These are phyloP conservation scores for Poecilia wingei DNA, from an alignment of 2,797 vertebrate species.

Conservation along the genomic window DNA sequence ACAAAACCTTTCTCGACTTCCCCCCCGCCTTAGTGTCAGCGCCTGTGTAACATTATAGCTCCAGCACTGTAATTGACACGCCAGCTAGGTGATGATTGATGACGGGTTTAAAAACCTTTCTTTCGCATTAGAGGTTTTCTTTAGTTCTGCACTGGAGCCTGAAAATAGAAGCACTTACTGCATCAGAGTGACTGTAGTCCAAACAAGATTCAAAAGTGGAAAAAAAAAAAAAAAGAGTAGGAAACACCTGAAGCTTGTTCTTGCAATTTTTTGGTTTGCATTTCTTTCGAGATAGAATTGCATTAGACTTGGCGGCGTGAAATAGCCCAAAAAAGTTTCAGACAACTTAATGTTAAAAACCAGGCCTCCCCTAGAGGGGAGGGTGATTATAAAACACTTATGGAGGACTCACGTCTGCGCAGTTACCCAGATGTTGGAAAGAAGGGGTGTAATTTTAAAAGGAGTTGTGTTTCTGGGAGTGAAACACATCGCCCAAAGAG, in stretches of 20 bases:
- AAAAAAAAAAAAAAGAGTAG: background rate
- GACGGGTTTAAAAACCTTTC: constrained; percentile 24
- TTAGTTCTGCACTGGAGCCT: constrained; percentile 16
- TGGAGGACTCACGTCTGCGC: constrained; percentile 66
- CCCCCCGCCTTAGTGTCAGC: constrained; percentile 25
- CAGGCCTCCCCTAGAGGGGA: constrained; percentile 57
- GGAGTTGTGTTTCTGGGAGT: constrained; percentile 28
- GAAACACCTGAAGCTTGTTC: background rate
- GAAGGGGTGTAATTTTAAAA: constrained; percentile 56
- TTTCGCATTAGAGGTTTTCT: constrained; percentile 25
- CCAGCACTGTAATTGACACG: constrained; percentile 32
- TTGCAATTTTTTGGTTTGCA: background rate
- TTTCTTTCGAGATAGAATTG: constrained; percentile 45
- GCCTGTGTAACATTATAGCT: constrained; percentile 35
- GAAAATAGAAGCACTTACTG: constrained; percentile 32
- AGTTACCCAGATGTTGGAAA: constrained; percentile 70
- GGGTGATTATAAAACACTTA: constrained; percentile 76
- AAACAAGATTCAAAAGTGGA: constrained; percentile 7
- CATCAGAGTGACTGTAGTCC: constrained; percentile 1
- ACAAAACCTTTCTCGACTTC: constrained; percentile 30
- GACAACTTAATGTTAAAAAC: constrained; percentile 55
- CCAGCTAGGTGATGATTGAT: constrained; percentile 32
- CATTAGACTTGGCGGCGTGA: constrained; percentile 47
- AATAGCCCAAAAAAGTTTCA: constrained; percentile 52
- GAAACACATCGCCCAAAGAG: constrained; percentile 28